A percentile compares a stretch with the other conserved stretches of the same genome.
Conservation (phyloP, 35 echinoderm and acorn worm species). For the Antedon bifida region DNA sequence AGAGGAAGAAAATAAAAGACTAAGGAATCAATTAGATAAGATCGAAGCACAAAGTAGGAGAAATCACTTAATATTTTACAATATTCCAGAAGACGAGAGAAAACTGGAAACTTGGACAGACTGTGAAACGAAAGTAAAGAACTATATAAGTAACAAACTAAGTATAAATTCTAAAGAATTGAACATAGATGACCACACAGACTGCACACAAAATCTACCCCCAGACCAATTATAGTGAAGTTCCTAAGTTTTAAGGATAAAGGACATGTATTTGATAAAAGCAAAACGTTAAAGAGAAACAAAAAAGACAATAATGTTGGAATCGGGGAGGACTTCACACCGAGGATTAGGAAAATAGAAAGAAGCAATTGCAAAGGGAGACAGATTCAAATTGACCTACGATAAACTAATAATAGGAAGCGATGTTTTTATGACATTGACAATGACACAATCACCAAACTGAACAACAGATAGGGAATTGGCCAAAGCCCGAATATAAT, state of each 20-base stretch:
- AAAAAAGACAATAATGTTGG: not conserved
- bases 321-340: not conserved
- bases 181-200: not conserved
- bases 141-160: not conserved
- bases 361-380: not conserved
- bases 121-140: not conserved
- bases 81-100: not conserved
- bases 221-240: not conserved
- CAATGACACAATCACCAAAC: not conserved
- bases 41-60: not conserved
- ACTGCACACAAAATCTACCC: not conserved
- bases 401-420: not conserved
- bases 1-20: not conserved
- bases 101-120: not conserved
- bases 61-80: not conserved
- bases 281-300: not conserved
- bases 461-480: no score
- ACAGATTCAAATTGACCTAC: not conserved
- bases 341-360: not conserved
- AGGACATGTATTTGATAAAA: not conserved
- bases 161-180: not conserved
- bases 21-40: not conserved
- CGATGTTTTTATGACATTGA: not conserved
- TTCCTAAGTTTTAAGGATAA: not conserved
- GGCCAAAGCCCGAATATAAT: no score